Base-by-base conservation (phyloP, 1,140 invertebrate genomes). In the Mactra quadrangularis region DNA sequence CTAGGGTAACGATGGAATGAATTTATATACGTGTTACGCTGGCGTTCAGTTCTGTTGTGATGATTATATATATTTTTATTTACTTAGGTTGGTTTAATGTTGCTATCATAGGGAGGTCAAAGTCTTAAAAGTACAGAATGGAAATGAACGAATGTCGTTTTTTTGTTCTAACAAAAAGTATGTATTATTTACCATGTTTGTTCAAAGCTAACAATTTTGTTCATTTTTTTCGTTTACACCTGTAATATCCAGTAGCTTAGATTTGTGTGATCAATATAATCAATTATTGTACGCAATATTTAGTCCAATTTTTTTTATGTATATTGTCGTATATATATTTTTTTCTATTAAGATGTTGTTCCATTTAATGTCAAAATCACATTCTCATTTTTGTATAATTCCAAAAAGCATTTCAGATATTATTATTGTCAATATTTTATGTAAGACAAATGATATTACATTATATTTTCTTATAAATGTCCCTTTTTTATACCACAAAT, bases 271-370 rank as follows among this genome's bases (percentile, higher is more conserved):
- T 41, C 29, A 41, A n/a, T 81, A 57, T 81, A 81, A 57, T 81
- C 77, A 57, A 55, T 47, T 81, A 81, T 81, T 81, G 77, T 81
- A 81, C 77, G 77, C 77, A 81, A 81, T 81, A 81, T 81, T 81
- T 59, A 71, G 64, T 71, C 64, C 52, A 55, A 27, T 55, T 59
- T 75, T 55, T 59, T 75, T 45, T 70, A 41, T 81, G 41, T 81
- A 22, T 71, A 41, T 70, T 71, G 77, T 81, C 15, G 31, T 27
- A 41, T 68, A 47, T 13, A 22, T 53, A 29, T 19, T 47, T 76
- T 50, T n/a, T n/a, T n/a, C n/a, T n/a, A n/a, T n/a, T 38, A 62
- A 62, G 27, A 7, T 76, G 55, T 76, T n/a, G 45, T 64, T 45
- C 41, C 35, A 62, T 75, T 53, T 50, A 52, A 33, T 74, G 50